These are phyloP conservation scores for Bradysia coprophila DNA, from an alignment of 1,140 invertebrate species.

Conservation along the genomic window DNA sequence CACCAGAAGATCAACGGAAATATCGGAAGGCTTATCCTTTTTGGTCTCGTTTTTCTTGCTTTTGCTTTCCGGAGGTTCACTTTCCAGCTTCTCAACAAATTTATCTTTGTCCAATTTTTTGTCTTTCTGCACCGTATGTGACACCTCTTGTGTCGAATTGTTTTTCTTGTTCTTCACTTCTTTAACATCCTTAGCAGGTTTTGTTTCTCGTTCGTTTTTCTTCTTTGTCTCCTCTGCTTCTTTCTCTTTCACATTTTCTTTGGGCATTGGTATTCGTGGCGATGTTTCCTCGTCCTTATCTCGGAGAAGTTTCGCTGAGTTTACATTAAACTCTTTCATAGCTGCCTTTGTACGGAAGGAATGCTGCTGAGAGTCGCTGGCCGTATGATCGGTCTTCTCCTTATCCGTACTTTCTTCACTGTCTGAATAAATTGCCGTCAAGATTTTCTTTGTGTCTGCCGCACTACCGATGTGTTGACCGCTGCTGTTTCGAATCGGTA, in stretches of 20 bases:
- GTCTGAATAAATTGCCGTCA: constrained; percentile 53
- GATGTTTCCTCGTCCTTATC: neutral
- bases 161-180: neutral
- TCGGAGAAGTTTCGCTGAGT: constrained; percentile 3
- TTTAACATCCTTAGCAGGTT: neutral
- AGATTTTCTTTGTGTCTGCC: constrained; percentile 14
- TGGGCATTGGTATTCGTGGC: neutral
- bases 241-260: neutral
- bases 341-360: constrained; percentile 59
- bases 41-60: constrained; percentile 29
- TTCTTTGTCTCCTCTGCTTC: neutral
- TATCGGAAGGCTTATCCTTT: constrained; percentile 47
- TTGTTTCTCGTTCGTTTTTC: neutral
- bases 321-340: constrained; percentile 52
- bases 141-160: neutral
- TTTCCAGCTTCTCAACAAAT: constrained; percentile 10
- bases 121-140: neutral
- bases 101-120: constrained; percentile 16
- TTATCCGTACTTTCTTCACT: constrained; percentile 37
- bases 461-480: constrained; percentile 19
- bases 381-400: constrained; percentile 29
- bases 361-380: constrained; percentile 46
- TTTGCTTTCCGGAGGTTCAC: constrained; percentile 27
- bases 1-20: no score
- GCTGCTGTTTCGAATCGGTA: constrained; percentile 26